Evolutionary conservation across 2,888 invertebrate genomes (phyloP).

Genomic region (Mythimna vitellina): DNA sequence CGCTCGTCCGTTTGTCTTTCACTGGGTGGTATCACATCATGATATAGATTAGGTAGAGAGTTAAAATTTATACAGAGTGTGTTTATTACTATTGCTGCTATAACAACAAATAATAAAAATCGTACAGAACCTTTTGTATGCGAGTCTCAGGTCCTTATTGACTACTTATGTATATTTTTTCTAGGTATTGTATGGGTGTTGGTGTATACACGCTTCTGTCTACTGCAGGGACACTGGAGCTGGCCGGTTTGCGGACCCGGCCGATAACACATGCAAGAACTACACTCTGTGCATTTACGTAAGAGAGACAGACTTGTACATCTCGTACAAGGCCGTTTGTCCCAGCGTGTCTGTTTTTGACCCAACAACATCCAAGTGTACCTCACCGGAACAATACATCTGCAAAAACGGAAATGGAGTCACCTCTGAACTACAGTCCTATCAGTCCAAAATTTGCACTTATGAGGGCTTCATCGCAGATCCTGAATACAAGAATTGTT

Average conservation of each 20-base stretch:
- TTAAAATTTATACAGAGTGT: too few species aligned
- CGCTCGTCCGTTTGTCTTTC: too few species aligned
- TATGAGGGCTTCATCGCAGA: slow-evolving; percentile 35
- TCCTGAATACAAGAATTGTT: slow-evolving; percentile 20
- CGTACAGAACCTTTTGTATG: too few species aligned
- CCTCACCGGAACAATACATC: slow-evolving; percentile 3
- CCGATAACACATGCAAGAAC: slow-evolving; percentile 31
- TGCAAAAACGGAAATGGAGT: not conserved
- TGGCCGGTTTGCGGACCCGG: slow-evolving; percentile 29
- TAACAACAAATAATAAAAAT: too few species aligned
- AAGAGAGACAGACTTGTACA: slow-evolving; percentile 8
- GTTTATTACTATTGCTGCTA: too few species aligned
- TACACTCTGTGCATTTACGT: slow-evolving; percentile 39
- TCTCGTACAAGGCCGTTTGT: slow-evolving; percentile 16
- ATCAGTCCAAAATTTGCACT: slow-evolving; percentile 6
- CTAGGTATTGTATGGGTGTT: slow-evolving; percentile 7
- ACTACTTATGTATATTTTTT: not conserved
- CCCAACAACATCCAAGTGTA: slow-evolving; percentile 17
- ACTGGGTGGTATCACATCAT: too few species aligned
- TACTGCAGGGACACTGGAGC: slow-evolving; percentile 25
- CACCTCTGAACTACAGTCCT: not conserved
- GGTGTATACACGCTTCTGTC: slow-evolving; percentile 16
- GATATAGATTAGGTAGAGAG: too few species aligned
- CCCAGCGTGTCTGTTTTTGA: slow-evolving; percentile 29
- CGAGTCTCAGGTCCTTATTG: not conserved